phyloP scores from a whole-genome alignment of 2,797 vertebrate species.

The Pteropus rufus region DNA sequence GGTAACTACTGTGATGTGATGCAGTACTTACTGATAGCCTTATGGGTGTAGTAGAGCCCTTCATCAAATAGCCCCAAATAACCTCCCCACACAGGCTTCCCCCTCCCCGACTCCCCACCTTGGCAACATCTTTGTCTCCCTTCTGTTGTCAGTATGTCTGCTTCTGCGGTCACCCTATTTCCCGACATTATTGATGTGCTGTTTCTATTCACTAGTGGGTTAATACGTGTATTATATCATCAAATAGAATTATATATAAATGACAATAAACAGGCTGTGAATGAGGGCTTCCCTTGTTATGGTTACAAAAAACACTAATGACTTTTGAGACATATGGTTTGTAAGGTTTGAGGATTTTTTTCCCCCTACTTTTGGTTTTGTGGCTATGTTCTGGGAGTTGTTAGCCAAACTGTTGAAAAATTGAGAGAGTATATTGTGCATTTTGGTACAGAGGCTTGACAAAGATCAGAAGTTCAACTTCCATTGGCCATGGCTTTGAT shows the following conservation, averaged over 20 bases:
- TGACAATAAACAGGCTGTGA: background rate
- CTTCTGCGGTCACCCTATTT: background rate
- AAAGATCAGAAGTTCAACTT: background rate
- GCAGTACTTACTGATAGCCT: background rate
- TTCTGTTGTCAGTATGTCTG: background rate
- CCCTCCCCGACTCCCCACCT: no score
- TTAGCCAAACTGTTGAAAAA: background rate
- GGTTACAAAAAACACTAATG: background rate
- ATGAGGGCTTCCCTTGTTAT: background rate
- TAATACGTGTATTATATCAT: background rate
- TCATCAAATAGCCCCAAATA: accelerated
- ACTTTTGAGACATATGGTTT: background rate
- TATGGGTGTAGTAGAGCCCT: accelerated
- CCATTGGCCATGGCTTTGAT: background rate
- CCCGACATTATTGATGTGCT: background rate
- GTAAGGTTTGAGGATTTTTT: background rate
- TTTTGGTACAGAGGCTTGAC: background rate
- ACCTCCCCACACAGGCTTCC: no score
- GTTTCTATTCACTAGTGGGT: background rate
- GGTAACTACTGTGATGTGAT: background rate
- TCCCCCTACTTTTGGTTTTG: background rate
- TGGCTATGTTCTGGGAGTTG: background rate
- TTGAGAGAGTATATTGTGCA: background rate
- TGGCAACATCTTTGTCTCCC: background rate
- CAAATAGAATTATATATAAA: background rate